A percentile compares a stretch with the other conserved stretches of the same genome.
Conservation (phyloP, 2,797 vertebrate species). For the Tapera naevia region DNA sequence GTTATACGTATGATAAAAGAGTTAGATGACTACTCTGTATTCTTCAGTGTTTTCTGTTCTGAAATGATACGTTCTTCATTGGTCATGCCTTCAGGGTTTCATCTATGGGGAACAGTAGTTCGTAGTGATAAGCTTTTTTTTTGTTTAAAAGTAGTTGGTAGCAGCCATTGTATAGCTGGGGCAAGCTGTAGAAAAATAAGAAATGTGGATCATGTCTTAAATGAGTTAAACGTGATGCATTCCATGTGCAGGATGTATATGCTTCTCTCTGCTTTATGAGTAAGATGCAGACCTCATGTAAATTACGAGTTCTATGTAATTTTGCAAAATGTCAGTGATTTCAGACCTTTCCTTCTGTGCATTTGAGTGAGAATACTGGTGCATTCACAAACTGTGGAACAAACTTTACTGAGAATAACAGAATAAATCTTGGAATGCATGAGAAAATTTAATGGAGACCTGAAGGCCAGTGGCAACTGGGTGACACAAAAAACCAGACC, state of each 20-base stretch:
- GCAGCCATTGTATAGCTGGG: background rate
- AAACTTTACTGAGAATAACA: slow-evolving; percentile 16
- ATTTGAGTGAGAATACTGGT: background rate
- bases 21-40: background rate
- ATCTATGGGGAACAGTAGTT: background rate
- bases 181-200: slow-evolving; percentile 9
- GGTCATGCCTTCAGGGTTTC: background rate
- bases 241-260: slow-evolving; percentile 30
- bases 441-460: background rate
- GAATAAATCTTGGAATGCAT: slow-evolving; percentile 36
- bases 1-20: background rate
- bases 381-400: background rate
- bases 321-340: slow-evolving; percentile 59
- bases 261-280: background rate
- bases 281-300: slow-evolving; percentile 10
- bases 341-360: slow-evolving; percentile 38
- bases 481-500: background rate
- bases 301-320: slow-evolving; percentile 25
- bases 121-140: fast-evolving
- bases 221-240: slow-evolving; percentile 23
- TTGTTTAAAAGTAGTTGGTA: background rate
- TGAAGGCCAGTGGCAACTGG: background rate
- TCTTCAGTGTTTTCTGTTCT: background rate
- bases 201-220: background rate
- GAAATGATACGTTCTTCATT: background rate